A percentile compares a stretch with the other conserved stretches of the same genome.
phyloP scores from a whole-genome alignment of 2,113 vertebrate genomes.

The Ascaphus truei region DNA sequence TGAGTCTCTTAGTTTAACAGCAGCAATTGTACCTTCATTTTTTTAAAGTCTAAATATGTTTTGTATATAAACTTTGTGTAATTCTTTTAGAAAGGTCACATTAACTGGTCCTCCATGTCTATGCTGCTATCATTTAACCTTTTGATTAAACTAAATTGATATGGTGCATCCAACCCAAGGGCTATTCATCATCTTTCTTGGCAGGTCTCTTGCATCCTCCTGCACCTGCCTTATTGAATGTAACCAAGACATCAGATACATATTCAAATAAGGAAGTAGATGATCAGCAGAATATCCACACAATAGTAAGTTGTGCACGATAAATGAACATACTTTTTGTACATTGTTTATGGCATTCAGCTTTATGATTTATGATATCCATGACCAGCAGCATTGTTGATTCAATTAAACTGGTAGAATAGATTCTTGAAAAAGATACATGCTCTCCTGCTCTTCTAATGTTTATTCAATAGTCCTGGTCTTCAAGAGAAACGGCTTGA shows the following conservation, averaged over 20 bases:
- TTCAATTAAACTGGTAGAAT: slow-evolving; percentile 54
- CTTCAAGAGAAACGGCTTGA: neutral
- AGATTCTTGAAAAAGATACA: neutral
- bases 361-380: slow-evolving; percentile 71
- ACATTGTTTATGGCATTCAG: slow-evolving; percentile 61
- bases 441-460: neutral
- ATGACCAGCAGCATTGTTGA: slow-evolving; percentile 62
- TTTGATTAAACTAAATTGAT: neutral
- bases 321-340: slow-evolving; percentile 57
- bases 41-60: no score
- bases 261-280: slow-evolving; percentile 74
- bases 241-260: slow-evolving; percentile 71
- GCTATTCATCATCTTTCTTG: slow-evolving; percentile 75
- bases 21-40: no score
- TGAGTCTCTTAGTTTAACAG: no score
- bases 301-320: slow-evolving; percentile 72
- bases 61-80: no score
- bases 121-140: neutral
- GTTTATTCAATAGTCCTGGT: neutral
- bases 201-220: slow-evolving; percentile 75
- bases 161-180: slow-evolving; percentile 36
- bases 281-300: slow-evolving; percentile 65
- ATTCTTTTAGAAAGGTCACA: no score
- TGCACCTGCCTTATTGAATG: slow-evolving; percentile 76
- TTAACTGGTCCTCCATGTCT: neutral